These are phyloP conservation scores for Patella caerulea DNA, from an alignment of 2,888 invertebrate genomes.

Conservation along the genomic window DNA sequence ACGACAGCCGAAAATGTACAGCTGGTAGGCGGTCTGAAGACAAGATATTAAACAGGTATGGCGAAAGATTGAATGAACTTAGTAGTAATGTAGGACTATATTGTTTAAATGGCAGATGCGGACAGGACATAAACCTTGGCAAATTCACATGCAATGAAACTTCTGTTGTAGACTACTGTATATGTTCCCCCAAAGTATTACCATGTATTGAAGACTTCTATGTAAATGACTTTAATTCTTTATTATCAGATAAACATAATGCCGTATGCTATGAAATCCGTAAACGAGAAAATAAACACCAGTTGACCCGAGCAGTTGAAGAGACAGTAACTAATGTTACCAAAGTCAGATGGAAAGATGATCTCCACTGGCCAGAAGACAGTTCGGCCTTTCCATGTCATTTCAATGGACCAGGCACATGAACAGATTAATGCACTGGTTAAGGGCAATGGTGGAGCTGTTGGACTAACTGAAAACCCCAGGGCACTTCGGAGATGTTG, in stretches of 20 bases:
- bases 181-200: background rate
- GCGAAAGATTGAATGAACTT: background rate
- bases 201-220: background rate
- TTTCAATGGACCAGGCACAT: too few species aligned
- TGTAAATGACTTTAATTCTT: background rate
- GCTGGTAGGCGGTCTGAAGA: background rate
- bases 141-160: background rate
- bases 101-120: background rate
- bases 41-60: background rate
- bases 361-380: too few species aligned
- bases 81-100: background rate
- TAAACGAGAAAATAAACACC: too few species aligned
- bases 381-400: too few species aligned
- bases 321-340: too few species aligned
- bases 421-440: too few species aligned
- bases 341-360: too few species aligned
- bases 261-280: background rate
- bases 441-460: too few species aligned
- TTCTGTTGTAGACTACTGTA: background rate
- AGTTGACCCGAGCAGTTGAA: too few species aligned
- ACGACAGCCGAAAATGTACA: too few species aligned
- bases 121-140: background rate
- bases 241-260: background rate
- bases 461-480: too few species aligned
- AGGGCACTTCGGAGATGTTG: too few species aligned